These are phyloP conservation scores for Mactra quadrangularis DNA, from an alignment of 1,140 invertebrate genomes.

Conservation along the genomic window DNA sequence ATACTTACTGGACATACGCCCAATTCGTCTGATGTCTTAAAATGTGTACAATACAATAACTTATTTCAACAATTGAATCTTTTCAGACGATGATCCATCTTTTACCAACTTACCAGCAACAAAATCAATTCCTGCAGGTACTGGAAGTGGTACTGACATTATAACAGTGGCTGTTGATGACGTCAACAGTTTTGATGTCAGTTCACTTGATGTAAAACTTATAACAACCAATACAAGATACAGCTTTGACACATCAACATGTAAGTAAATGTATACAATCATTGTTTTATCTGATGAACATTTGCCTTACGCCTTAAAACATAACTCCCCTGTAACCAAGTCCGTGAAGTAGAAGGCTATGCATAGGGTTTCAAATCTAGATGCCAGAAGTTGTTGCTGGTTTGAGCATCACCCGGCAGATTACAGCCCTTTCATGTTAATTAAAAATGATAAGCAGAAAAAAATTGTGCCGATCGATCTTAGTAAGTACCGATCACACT, in stretches of 20 bases:
- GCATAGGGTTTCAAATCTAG: neutral
- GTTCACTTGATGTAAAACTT: constrained; percentile 3
- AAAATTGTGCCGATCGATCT: too few relatives aligned
- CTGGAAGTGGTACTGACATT: constrained; percentile 13
- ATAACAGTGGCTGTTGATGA: constrained; percentile 10
- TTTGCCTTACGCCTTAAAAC: neutral
- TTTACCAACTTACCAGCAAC: constrained; percentile 35
- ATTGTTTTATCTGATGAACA: neutral
- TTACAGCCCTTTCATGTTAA: neutral
- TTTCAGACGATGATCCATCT: constrained; percentile 1
- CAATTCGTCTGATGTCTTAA: too few relatives aligned
- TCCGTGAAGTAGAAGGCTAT: neutral
- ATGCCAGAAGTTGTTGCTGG: neutral
- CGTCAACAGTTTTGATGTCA: constrained; percentile 21
- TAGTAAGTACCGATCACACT: too few relatives aligned
- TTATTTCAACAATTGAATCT: neutral
- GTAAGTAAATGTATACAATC: constrained; percentile 15
- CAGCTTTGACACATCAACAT: constrained; percentile 27
- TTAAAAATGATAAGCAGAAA: too few relatives aligned
- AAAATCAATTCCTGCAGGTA: neutral
- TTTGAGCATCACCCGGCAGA: neutral
- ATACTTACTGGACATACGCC: too few relatives aligned
- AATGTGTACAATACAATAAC: too few relatives aligned
- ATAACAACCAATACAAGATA: constrained; percentile 6
- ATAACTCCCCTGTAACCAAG: too few relatives aligned